A percentile compares a stretch with the other conserved stretches of the same genome.
These are phyloP conservation scores for Crepidodera aurea DNA, from an alignment of 2,888 invertebrate species.

Conservation along the genomic window DNA sequence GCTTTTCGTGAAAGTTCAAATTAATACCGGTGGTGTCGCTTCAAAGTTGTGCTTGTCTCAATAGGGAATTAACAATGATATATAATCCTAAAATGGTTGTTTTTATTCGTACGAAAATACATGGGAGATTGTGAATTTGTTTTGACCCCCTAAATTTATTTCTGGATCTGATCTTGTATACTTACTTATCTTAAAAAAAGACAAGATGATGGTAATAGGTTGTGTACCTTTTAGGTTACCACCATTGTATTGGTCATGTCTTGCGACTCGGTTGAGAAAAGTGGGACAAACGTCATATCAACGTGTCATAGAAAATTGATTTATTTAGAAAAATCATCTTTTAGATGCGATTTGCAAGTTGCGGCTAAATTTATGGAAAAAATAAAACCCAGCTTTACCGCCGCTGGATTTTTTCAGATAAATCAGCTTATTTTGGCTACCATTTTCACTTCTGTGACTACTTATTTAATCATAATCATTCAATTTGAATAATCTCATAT, in stretches of 20 bases:
- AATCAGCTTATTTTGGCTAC: slow-evolving; percentile 24
- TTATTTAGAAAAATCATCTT: slow-evolving; percentile 12
- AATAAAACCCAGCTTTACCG: slow-evolving; percentile 19
- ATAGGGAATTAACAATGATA: too few relatives aligned
- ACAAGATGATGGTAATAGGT: not conserved
- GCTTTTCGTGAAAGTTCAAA: too few relatives aligned
- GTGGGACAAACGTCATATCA: slow-evolving; percentile 19
- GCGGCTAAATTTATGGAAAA: slow-evolving; percentile 20
- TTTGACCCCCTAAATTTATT: too few relatives aligned
- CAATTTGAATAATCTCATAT: slow-evolving; percentile 26
- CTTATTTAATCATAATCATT: slow-evolving; percentile 33
- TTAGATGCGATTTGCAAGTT: slow-evolving; percentile 25
- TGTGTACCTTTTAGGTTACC: slow-evolving; percentile 23
- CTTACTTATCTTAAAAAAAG: too few relatives aligned
- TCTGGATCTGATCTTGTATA: too few relatives aligned
- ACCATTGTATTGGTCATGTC: slow-evolving; percentile 22
- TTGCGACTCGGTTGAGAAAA: slow-evolving; percentile 32
- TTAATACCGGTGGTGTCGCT: too few relatives aligned
- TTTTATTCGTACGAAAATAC: too few relatives aligned
- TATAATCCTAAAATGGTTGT: too few relatives aligned
- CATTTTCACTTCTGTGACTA: slow-evolving; percentile 25
- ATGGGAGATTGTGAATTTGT: too few relatives aligned
- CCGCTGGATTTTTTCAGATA: slow-evolving; percentile 32
- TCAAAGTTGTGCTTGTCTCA: too few relatives aligned
- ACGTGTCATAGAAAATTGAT: slow-evolving; percentile 23